These are phyloP conservation scores for Orientallactaga sibirica DNA, from an alignment of 2,797 vertebrate species.

Conservation along the genomic window DNA sequence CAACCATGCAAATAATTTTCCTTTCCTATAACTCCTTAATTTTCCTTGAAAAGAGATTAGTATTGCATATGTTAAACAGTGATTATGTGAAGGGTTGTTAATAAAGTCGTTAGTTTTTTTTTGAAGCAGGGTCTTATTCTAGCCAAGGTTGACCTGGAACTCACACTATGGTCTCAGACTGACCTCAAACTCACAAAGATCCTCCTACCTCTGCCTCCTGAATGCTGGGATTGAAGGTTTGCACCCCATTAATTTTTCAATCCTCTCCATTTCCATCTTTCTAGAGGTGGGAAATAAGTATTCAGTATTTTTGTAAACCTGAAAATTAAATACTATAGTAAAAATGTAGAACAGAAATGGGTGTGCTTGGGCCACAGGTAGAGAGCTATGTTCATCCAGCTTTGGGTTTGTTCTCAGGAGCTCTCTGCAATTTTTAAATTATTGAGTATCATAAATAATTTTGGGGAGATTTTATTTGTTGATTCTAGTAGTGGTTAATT, in stretches of 20 bases:
- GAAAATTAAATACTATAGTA: background rate
- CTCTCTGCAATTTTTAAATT: background rate
- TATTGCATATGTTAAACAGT: background rate
- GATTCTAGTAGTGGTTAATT: background rate
- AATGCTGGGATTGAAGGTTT: too few relatives aligned
- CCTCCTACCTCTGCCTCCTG: too few relatives aligned
- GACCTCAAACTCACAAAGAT: too few relatives aligned
- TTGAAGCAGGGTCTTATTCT: too few relatives aligned
- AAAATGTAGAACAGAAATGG: background rate
- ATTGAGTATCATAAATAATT: background rate
- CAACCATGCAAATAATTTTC: background rate
- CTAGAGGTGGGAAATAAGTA: background rate
- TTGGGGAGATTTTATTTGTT: background rate
- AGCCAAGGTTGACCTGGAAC: too few relatives aligned
- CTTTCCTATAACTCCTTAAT: background rate
- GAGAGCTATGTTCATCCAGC: background rate
- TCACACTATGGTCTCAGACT: too few relatives aligned
- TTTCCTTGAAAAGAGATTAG: background rate
- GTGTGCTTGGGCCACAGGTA: background rate
- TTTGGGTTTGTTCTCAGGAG: background rate
- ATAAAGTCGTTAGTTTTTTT: background rate
- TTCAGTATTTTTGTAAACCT: background rate
- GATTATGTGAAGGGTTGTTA: background rate
- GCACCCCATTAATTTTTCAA: background rate
- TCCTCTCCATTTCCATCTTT: background rate